phyloP scores from a whole-genome alignment of 2,113 vertebrate genomes.

The Platycercus adscitus region DNA sequence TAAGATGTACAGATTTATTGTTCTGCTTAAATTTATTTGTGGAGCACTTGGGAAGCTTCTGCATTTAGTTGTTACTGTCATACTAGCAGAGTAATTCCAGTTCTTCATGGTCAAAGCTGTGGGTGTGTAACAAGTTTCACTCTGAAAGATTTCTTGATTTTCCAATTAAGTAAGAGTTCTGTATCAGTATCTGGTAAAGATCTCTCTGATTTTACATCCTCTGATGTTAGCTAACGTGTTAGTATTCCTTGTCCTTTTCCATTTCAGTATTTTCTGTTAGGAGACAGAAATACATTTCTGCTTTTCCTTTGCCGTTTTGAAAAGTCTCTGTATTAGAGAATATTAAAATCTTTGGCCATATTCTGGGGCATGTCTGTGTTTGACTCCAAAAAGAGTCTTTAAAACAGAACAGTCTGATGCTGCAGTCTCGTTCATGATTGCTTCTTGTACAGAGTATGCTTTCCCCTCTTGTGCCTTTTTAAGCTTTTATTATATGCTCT shows the following conservation, averaged over 20 bases:
- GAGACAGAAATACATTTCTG: background rate
- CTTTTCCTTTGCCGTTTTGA: background rate
- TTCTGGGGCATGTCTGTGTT: background rate
- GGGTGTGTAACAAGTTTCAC: background rate
- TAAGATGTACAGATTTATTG: background rate
- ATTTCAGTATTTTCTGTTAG: background rate
- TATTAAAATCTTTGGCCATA: background rate
- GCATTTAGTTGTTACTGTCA: background rate
- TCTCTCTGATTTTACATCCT: background rate
- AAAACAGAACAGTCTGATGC: background rate
- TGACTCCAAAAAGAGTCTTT: background rate
- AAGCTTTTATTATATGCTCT: background rate
- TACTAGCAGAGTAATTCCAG: background rate
- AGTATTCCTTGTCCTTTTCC: background rate
- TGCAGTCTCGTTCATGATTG: background rate
- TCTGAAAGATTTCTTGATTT: background rate
- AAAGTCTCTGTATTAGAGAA: background rate
- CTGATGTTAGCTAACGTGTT: background rate
- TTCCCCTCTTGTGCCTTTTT: background rate
- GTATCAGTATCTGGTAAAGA: background rate
- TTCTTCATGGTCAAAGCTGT: background rate
- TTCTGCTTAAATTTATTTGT: conserved; percentile 4
- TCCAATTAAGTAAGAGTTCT: background rate
- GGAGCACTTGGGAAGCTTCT: background rate
- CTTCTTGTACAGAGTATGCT: background rate